Percentiles rank a stretch among this genome's conserved stretches.
These are phyloP conservation scores for Drepana falcataria DNA, from an alignment of 2,888 invertebrate genomes.

Conservation along the genomic window DNA sequence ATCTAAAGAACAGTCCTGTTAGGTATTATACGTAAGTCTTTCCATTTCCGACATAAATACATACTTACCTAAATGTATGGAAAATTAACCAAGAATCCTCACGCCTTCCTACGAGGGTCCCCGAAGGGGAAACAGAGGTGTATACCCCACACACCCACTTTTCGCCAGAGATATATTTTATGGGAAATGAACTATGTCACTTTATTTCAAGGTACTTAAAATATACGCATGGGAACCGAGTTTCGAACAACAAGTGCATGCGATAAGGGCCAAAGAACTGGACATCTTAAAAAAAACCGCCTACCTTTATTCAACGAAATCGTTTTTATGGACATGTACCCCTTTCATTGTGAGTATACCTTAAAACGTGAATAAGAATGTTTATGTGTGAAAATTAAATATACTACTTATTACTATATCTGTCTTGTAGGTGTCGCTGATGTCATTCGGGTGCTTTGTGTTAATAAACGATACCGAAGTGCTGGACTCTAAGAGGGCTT, in stretches of 20 bases:
- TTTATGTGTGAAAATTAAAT: neutral
- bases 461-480: slow-evolving; percentile 89
- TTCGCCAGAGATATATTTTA: too few relatives aligned
- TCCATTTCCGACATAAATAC: too few relatives aligned
- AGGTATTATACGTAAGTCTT: too few relatives aligned
- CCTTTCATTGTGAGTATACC: slow-evolving; percentile 87
- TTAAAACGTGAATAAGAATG: neutral
- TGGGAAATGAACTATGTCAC: neutral
- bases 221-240: slow-evolving; percentile 93
- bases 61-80: too few relatives aligned
- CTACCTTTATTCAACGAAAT: slow-evolving; percentile 87
- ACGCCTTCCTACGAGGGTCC: too few relatives aligned
- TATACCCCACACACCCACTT: too few relatives aligned
- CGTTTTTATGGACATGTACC: slow-evolving; percentile 92
- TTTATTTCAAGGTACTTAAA: slow-evolving; percentile 78
- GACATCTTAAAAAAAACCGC: slow-evolving; percentile 87
- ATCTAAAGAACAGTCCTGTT: too few relatives aligned
- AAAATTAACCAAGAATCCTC: too few relatives aligned
- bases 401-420: neutral
- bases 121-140: too few relatives aligned
- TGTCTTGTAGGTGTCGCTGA: slow-evolving; percentile 87
- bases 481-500: slow-evolving; percentile 93
- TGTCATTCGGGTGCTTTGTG: slow-evolving; percentile 93
- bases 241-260: slow-evolving; percentile 87
- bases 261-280: slow-evolving; percentile 89